Base-by-base conservation (phyloP, 2,113 vertebrate species). In the Phylloscopus trochiloides region DNA sequence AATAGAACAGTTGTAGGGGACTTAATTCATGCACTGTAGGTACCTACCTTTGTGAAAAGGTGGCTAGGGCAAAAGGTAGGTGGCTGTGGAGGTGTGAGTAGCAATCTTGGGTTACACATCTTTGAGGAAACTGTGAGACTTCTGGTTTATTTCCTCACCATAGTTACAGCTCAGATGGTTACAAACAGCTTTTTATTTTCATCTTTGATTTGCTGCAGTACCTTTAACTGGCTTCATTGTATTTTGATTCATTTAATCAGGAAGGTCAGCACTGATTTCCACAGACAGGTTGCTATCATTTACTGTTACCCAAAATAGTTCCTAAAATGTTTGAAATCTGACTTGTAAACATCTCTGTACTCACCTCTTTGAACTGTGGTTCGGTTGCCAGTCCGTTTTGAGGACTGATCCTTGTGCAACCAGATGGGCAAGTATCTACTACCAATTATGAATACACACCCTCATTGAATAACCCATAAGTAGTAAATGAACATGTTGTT, bases 141-240 rank as follows among this genome's bases (percentile, higher is more conserved):
- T 88, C 12, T 36, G 14, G 2, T 26, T 88, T 88, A 51, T 73
- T 90, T 90, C 24, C 43, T 65, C 18, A 65, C 4, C 5, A 14
- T 55, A 45, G 43, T 85, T 94, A 22, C 2, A 3, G 9, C 11
- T 85, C 32, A 29, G 26, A 29, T 50, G 79, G 4, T 12, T 90
- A 62, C 6, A 76, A 73, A 62, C 6, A 3, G 40, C 3, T 43
- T 86, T 76, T 70, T 50, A 19, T 57, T 90, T 89, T 87, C 31
- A 24, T 6, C 16, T 66, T 13, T 70, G 55, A 3, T 58, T 82
- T 84, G 12, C 14, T 3, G 3, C 26, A 54, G 45, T 63, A 73
- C 8, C 10, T 87, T 54, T 25, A 54, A 18, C 8, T 0, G 1
- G 2, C 29, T 70, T 74, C 29, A 58, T 3, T 5, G 2, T 32